Evolutionary conservation across 2,113 vertebrate genomes (phyloP).

Genomic region (Helogale parvula): DNA sequence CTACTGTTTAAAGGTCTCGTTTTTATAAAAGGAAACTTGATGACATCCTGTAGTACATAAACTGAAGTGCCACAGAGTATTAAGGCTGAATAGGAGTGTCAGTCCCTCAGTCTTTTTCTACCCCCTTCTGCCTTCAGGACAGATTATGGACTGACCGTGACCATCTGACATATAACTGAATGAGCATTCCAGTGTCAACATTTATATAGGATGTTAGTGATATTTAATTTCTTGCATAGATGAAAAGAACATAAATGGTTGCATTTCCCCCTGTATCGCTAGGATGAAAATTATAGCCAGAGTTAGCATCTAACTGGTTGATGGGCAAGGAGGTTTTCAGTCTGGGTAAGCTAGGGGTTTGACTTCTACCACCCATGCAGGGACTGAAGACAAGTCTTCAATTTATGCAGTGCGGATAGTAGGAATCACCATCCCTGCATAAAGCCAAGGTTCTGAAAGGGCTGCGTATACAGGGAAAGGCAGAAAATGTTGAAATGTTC

Average conservation of each 20-base stretch:
- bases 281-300: not conserved
- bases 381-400: not conserved
- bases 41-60: not conserved
- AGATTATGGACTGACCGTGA: not conserved
- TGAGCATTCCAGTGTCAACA: not conserved
- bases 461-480: not conserved
- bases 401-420: not conserved
- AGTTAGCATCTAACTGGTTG: not conserved
- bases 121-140: not conserved
- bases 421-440: not conserved
- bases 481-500: not conserved
- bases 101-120: not conserved
- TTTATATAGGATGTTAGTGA: not conserved
- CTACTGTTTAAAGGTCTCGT: not conserved
- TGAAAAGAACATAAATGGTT: not conserved
- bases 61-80: not conserved
- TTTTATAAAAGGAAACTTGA: constrained; percentile 46
- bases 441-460: constrained; percentile 22
- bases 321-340: not conserved
- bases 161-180: not conserved
- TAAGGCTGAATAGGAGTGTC: not conserved
- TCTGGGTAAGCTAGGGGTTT: not conserved
- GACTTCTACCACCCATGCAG: not conserved
- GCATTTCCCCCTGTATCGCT: not conserved
- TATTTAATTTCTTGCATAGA: not conserved